phyloP scores from a whole-genome alignment of 2,888 invertebrate species.

The Parelbella ahira region DNA sequence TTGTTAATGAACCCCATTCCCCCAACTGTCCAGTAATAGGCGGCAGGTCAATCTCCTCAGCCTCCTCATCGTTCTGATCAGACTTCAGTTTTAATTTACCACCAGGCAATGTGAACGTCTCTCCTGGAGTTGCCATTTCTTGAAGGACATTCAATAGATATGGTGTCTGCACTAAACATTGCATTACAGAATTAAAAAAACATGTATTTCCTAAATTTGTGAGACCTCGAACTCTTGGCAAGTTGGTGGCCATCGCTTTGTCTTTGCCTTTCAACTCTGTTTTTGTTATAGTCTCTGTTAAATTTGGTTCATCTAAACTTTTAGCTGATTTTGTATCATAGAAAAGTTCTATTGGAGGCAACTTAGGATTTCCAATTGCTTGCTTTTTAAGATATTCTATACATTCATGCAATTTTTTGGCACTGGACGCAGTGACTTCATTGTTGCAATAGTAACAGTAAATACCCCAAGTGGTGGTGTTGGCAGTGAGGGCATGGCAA shows the following conservation, averaged over 20 bases:
- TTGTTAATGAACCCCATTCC: constrained; percentile 85
- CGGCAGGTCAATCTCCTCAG: constrained; percentile 80
- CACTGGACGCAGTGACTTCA: constrained; percentile 81
- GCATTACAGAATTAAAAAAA: constrained; percentile 98
- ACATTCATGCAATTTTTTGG: constrained; percentile 86
- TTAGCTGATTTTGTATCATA: constrained; percentile 32
- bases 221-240: constrained; percentile 87
- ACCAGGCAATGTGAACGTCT: constrained; percentile 86
- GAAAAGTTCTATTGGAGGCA: constrained; percentile 55
- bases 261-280: constrained; percentile 61
- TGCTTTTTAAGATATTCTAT: constrained; percentile 86
- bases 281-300: constrained; percentile 42
- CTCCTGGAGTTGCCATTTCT: constrained; percentile 84
- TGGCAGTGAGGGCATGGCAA: constrained; percentile 86
- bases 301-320: constrained; percentile 41
- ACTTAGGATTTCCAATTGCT: constrained; percentile 48
- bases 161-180: constrained; percentile 93
- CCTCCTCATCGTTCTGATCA: constrained; percentile 58
- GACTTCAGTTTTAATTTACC: constrained; percentile 81
- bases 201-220: constrained; percentile 97
- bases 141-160: constrained; percentile 85
- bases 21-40: constrained; percentile 84
- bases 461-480: constrained; percentile 85
- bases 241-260: constrained; percentile 47
- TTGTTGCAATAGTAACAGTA: constrained; percentile 91